Evolutionary conservation across 92 coral and sea anemone species (phyloP).

Genomic region (Ricordea florida): DNA sequence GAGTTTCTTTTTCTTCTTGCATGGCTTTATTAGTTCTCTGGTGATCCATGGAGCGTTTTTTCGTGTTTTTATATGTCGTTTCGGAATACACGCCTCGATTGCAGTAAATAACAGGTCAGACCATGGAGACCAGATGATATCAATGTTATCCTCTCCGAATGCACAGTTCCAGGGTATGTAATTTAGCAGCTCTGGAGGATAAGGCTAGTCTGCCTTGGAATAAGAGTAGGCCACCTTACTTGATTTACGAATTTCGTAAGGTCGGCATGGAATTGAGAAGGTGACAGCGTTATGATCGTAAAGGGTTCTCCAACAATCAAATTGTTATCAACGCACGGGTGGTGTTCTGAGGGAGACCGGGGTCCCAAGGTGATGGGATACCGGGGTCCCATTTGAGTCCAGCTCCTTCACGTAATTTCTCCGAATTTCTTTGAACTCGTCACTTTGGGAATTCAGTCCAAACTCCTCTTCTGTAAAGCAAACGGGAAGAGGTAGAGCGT

Average conservation of each 20-base stretch:
- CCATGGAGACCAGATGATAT: not conserved
- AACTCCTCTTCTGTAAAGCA: too few relatives aligned
- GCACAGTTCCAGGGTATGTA: not conserved
- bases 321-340: too few relatives aligned
- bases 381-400: too few relatives aligned
- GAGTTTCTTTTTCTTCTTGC: not conserved
- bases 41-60: not conserved
- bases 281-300: too few relatives aligned
- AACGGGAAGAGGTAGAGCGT: too few relatives aligned
- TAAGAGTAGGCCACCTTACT: not conserved
- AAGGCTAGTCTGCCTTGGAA: not conserved
- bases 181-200: not conserved
- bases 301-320: too few relatives aligned
- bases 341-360: too few relatives aligned
- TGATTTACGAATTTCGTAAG: not conserved
- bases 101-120: not conserved
- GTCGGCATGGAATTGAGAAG: not conserved
- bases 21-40: not conserved
- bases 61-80: not conserved
- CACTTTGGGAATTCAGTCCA: too few relatives aligned
- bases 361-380: too few relatives aligned
- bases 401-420: too few relatives aligned
- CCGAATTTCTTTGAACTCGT: too few relatives aligned
- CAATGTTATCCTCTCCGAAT: not conserved
- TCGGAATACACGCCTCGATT: not conserved